Percentiles rank a stretch among this genome's conserved stretches.
Conservation (phyloP, 2,888 invertebrate species). For the Trichopria drosophilae region DNA sequence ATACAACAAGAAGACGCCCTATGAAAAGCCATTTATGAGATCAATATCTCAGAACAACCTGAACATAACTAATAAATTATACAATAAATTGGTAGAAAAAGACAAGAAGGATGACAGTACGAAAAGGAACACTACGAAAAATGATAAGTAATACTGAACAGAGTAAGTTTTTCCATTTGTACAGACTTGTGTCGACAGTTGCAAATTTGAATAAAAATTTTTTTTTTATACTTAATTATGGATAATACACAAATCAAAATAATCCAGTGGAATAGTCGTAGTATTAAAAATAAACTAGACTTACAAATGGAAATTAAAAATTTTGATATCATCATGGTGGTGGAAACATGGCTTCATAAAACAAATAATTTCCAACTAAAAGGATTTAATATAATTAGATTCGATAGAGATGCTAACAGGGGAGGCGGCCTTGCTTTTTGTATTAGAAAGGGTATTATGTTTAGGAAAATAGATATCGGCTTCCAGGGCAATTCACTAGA, state of each 20-base stretch:
- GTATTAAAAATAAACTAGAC: conserved; percentile 20
- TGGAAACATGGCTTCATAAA: conserved; percentile 7
- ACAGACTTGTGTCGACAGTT: no score
- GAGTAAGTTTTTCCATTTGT: no score
- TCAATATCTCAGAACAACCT: no score
- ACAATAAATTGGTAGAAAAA: no score
- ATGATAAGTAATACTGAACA: no score
- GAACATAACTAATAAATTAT: no score
- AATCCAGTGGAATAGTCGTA: conserved; percentile 16
- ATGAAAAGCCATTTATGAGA: no score
- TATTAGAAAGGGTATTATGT: conserved; percentile 1
- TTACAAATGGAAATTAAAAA: background rate
- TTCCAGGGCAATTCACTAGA: conserved; percentile 1
- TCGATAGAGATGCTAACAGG: background rate
- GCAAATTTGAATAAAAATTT: no score
- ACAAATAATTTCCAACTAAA: background rate
- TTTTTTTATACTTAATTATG: no score
- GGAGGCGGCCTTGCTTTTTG: conserved; percentile 12
- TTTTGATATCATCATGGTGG: background rate
- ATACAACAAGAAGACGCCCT: no score
- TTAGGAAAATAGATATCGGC: background rate
- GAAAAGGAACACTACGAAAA: no score
- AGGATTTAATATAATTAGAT: conserved; percentile 7
- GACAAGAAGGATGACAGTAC: no score
- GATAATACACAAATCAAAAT: conserved; percentile 18